Evolutionary conservation across 2,113 vertebrate species (phyloP), one percentile per base, ranked within the genome.

Genomic region (Mugil cephalus): DNA sequence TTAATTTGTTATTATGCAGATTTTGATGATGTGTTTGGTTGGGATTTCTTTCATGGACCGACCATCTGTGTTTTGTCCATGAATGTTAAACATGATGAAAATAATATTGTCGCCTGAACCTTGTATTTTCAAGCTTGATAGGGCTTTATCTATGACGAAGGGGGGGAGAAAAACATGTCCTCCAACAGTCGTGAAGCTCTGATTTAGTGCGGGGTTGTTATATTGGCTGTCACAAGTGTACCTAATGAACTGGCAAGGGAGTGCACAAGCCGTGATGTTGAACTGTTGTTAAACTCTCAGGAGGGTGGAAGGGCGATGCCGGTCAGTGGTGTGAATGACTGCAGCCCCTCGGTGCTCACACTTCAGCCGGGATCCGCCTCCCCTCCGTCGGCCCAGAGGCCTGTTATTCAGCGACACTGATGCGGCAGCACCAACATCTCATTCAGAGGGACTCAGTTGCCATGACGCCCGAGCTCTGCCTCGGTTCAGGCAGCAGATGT

Each of bases 391-490:
- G 65, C 66, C 36, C 46, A 46, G 60, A 51, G 69, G 64, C 61
- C 87, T 70, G 42, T 74, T 64, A 60, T 63, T 66, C 53, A 17
- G 54, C 64, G 21, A 21, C 74, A 67, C 71, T n/a, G 84, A 85
- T 85, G 78, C 69, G 30, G 42, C 74, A 61, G 10, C 83, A 68
- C 55, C 77, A 64, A 71, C 80, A 72, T 62, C 84, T 78, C 77
- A 86, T 84, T 82, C 73, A 71, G 70, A 76, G 39, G 36, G 77
- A 79, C 50, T 63, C 30, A 13, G 91, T 92, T 93, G 77, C 92
- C 75, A 92, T 93, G 91, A 83, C 79, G 43, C 83, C 87, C 64
- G 43, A 58, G 76, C 69, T 60, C 15, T 66, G 74, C 79, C 63
- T 45, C 30, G 45, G 50, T 50, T 77, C 69, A 18, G 47, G 45